These are phyloP conservation scores for Heliconius eleuchia DNA, from an alignment of 1,140 invertebrate genomes.

Conservation along the genomic window DNA sequence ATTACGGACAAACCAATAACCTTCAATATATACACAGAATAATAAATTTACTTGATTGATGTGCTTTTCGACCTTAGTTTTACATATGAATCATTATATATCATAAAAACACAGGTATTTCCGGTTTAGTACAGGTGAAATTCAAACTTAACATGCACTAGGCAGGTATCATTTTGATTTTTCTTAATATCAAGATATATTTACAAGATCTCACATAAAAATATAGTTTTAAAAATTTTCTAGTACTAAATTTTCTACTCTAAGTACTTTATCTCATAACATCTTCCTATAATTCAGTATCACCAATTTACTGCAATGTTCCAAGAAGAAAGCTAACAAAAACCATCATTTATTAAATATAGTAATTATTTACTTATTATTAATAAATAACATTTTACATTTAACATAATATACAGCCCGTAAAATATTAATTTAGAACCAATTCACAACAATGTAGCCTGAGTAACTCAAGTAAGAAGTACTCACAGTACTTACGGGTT, in stretches of 20 bases:
- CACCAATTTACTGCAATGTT: neutral
- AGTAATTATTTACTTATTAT: neutral
- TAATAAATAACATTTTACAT: neutral
- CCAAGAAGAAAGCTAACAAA: neutral
- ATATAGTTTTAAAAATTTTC: no score
- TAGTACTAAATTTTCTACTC: no score
- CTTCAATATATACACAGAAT: constrained; percentile 4
- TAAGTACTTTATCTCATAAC: no score
- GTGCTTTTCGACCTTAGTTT: constrained; percentile 4
- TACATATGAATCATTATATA: constrained; percentile 8
- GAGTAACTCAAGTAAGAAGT: neutral
- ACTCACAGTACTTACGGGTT: neutral
- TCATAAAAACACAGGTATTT: constrained; percentile 5
- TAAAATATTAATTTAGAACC: neutral
- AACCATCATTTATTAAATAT: neutral
- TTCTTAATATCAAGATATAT: neutral
- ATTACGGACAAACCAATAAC: constrained; percentile 12
- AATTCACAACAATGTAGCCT: neutral
- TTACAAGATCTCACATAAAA: neutral
- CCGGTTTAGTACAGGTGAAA: constrained; percentile 9
- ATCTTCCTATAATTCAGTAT: neutral
- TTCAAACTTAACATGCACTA: neutral
- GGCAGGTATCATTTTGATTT: neutral
- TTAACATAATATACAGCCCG: neutral
- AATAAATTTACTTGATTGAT: constrained; percentile 14